Conservation (phyloP, 53 echinoderm and acorn worm genomes). For the Stichopus horrens region DNA sequence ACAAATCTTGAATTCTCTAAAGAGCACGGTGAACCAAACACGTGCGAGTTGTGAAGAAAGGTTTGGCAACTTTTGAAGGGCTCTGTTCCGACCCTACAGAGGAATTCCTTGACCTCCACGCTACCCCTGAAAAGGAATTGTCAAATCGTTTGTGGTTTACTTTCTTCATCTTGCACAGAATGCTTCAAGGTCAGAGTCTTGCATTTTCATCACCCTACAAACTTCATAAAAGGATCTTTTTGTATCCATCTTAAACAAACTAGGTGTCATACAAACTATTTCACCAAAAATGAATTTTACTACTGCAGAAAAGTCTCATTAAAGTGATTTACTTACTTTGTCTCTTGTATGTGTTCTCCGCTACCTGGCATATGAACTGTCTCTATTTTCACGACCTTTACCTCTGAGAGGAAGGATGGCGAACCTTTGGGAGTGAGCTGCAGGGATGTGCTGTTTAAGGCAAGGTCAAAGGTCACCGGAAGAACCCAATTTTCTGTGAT, state of each 20-base stretch:
- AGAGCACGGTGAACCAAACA: constrained; percentile 40
- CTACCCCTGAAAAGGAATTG: constrained; percentile 15
- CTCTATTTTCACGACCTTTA: constrained; percentile 8
- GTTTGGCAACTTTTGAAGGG: background rate
- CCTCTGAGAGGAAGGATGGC: constrained; percentile 17
- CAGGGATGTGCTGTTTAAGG: background rate
- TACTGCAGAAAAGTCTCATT: too few species aligned
- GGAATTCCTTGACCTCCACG: background rate
- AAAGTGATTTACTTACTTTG: background rate
- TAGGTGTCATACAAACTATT: too few species aligned
- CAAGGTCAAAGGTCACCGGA: constrained; percentile 46
- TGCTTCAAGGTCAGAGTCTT: too few species aligned
- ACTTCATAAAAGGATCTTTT: too few species aligned
- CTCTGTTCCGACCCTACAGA: background rate
- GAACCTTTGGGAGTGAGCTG: constrained; percentile 22
- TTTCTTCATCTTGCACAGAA: background rate
- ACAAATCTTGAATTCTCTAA: constrained; percentile 8
- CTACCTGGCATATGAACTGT: background rate
- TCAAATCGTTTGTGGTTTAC: background rate
- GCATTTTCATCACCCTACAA: too few species aligned
- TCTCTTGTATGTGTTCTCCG: background rate
- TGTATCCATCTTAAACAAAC: too few species aligned
- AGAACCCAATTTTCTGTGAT: background rate
- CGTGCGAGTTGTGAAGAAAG: constrained; percentile 16
- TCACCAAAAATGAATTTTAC: too few species aligned